These are phyloP conservation scores for Aspidiotus destructor DNA, from an alignment of 2,888 invertebrate species.

Conservation along the genomic window DNA sequence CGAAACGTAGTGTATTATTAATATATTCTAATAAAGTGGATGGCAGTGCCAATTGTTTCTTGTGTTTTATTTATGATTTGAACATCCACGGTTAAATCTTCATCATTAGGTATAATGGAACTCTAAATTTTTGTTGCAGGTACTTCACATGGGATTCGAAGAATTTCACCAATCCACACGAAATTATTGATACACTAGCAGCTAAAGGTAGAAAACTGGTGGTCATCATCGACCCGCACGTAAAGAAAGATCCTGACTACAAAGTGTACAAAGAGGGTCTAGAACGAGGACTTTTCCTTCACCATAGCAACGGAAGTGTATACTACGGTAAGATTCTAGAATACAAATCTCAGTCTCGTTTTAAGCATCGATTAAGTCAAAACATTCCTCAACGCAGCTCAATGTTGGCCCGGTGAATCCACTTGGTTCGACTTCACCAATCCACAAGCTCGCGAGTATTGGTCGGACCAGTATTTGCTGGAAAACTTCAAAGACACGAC, in stretches of 20 bases:
- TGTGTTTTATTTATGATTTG: too few species aligned
- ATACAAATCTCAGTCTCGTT: too few species aligned
- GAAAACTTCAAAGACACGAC: slow-evolving; percentile 71
- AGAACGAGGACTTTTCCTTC: slow-evolving; percentile 75
- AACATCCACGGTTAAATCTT: too few species aligned
- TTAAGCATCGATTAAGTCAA: slow-evolving; percentile 47
- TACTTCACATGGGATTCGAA: slow-evolving; percentile 96
- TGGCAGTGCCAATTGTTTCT: too few species aligned
- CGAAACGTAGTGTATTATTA: too few species aligned
- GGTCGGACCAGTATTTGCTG: slow-evolving; percentile 54
- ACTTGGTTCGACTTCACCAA: slow-evolving; percentile 91
- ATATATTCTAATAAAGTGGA: too few species aligned
- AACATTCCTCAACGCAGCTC: slow-evolving; percentile 87
- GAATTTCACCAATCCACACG: slow-evolving; percentile 74
- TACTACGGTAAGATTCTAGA: slow-evolving; percentile 77
- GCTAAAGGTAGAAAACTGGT: slow-evolving; percentile 85
- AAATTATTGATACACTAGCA: slow-evolving; percentile 84
- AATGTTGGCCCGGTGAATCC: slow-evolving; percentile 98
- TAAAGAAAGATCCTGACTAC: slow-evolving; percentile 84
- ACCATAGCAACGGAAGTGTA: slow-evolving; percentile 80
- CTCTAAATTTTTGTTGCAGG: slow-evolving; percentile 40
- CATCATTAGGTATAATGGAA: too few species aligned
- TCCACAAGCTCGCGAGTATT: slow-evolving; percentile 74
- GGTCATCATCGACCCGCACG: slow-evolving; percentile 94
- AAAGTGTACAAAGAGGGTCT: slow-evolving; percentile 83